Evolutionary conservation across 2,797 vertebrate genomes (phyloP), one percentile per base, ranked within the genome.

Genomic region (Lagodon rhomboides): DNA sequence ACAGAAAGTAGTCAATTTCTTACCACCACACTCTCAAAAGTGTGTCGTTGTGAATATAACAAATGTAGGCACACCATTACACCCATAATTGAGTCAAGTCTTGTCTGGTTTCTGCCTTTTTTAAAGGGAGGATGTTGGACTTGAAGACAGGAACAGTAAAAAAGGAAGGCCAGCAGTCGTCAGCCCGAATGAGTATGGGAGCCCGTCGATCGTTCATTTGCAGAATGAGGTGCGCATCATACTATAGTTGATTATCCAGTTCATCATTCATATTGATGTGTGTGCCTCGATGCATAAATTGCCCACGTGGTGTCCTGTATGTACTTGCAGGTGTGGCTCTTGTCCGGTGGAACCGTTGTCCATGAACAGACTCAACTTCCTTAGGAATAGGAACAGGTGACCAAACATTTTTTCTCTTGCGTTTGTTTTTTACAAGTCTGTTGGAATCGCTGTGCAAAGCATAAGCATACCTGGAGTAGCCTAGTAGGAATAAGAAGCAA

Each of bases 101-200:
- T 17, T n/a, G 34, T 60, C 1, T 38, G 38, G 27, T 46, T 3
- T 71, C 77, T 70, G 25, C 12, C 53, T 38, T 61, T 61, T 58
- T 27, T 17, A 73, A 79, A 99, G 98, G 98, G 38, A 96, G 98
- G 5, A 98, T 99, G 93, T 93, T 99, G 25, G 98, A 99, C 77
- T 82, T 99, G 75, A 99, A 99, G 94, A 99, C 98, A 0, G 98
- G 98, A 15, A 99, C 98, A 0, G 98, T 99, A 72, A 99, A 99
- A 93, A 99, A 99, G 85, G 98, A 99, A 88, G 96, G 97, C 5
- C 97, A 98, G 80, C 98, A 99, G 86, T 95, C 97, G 0, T 96
- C 98, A 55, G 97, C 98, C 91, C 95, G 97, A 90, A 99, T 99
- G 98, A 97, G 95, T 53, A 98, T 98, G 97, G 98, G 98, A 15